Evolutionary conservation across 2,888 invertebrate genomes (phyloP).

Genomic region (Pterobdella sp.): DNA sequence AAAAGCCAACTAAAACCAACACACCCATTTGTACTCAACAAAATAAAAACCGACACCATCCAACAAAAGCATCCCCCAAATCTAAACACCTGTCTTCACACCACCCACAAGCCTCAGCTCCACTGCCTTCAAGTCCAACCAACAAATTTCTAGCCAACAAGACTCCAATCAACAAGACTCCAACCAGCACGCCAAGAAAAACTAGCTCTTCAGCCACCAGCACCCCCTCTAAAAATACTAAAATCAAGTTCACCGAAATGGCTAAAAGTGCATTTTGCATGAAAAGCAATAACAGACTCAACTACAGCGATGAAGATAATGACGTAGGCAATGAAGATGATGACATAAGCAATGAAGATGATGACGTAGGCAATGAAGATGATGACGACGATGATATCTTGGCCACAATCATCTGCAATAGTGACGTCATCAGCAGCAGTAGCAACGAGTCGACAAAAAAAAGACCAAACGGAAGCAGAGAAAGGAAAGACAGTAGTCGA

Average conservation of each 20-base stretch:
- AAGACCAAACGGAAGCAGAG: neutral
- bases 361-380: neutral
- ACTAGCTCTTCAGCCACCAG: neutral
- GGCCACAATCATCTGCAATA: neutral
- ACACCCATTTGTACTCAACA: no score
- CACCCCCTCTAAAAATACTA: constrained; percentile 7
- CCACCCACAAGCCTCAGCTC: neutral
- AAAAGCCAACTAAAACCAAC: no score
- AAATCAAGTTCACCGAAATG: neutral
- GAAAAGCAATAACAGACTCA: constrained; percentile 7
- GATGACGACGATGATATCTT: neutral
- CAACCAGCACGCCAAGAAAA: neutral
- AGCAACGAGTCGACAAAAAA: constrained; percentile 5
- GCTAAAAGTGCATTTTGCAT: constrained; percentile 14
- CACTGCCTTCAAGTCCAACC: neutral
- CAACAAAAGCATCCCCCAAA: no score
- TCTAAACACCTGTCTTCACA: neutral
- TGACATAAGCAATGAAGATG: neutral
- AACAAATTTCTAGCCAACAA: neutral
- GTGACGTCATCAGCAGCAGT: neutral
- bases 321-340: neutral
- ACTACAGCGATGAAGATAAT: neutral
- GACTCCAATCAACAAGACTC: neutral
- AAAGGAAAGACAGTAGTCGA: neutral
- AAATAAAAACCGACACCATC: no score